Evolutionary conservation across 2,888 invertebrate genomes (phyloP).

Genomic region (Andrena dorsata): DNA sequence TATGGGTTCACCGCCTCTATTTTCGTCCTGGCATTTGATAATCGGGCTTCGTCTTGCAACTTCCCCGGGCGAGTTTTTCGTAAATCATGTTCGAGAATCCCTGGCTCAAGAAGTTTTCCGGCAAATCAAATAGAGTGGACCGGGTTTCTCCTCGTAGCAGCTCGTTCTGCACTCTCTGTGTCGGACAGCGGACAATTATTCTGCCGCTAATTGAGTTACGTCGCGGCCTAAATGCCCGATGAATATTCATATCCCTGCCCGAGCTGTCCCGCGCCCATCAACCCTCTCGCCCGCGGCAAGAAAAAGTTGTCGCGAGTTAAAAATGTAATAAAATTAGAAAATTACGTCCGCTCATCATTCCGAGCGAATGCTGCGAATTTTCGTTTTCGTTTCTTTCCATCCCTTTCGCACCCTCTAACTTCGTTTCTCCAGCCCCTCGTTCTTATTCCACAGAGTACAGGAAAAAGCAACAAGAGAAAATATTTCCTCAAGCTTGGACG

Average conservation of each 20-base stretch:
- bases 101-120: conserved; percentile 71
- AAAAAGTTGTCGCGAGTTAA: conserved; percentile 75
- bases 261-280: conserved; percentile 48
- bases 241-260: conserved; percentile 79
- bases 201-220: conserved; percentile 80
- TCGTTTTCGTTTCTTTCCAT: conserved; percentile 51
- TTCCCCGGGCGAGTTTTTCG: conserved; percentile 36
- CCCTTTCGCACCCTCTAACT: conserved; percentile 23
- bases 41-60: conserved; percentile 7
- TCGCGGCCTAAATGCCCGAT: conserved; percentile 78
- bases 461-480: not conserved
- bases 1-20: not conserved
- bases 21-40: conserved; percentile 14
- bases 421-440: not conserved
- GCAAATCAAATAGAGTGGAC: conserved; percentile 71
- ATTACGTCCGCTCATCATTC: conserved; percentile 72
- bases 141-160: conserved; percentile 63
- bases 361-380: conserved; percentile 67
- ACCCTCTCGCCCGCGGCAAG: conserved; percentile 47
- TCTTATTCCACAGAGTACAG: not conserved
- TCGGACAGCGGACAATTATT: conserved; percentile 79
- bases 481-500: too few species aligned
- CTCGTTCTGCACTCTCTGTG: conserved; percentile 67
- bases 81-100: conserved; percentile 61
- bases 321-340: conserved; percentile 74